phyloP scores from a whole-genome alignment of 2,113 vertebrate species.

The Aldabrachelys gigantea region DNA sequence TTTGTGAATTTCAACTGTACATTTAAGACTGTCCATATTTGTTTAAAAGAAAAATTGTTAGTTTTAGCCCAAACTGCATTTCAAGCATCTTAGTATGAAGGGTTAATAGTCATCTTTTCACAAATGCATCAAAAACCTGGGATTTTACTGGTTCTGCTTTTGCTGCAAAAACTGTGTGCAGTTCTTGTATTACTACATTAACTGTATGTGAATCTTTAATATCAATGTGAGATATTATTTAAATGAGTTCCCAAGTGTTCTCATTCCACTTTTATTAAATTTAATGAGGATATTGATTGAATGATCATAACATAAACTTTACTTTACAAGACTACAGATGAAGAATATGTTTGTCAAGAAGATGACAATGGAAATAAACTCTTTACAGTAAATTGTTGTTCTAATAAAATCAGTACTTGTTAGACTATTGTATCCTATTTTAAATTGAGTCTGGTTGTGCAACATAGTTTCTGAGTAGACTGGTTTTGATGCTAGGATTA shows the following conservation, averaged over 20 bases:
- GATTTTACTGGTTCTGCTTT: not conserved
- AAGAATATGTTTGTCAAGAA: conserved; percentile 5
- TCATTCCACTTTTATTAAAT: conserved; percentile 58
- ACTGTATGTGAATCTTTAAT: not conserved
- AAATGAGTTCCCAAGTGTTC: not conserved
- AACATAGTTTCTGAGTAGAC: not conserved
- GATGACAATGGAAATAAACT: not conserved
- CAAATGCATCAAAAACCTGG: fast-evolving
- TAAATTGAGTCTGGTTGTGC: not conserved
- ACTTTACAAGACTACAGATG: not conserved
- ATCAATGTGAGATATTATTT: conserved; percentile 26
- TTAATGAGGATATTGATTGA: conserved; percentile 25
- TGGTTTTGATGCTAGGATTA: not conserved
- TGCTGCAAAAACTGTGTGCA: not conserved
- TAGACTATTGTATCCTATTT: not conserved
- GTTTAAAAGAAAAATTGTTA: not conserved
- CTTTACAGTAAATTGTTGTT: not conserved
- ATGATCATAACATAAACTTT: conserved; percentile 22
- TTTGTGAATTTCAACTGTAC: not conserved
- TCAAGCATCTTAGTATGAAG: not conserved
- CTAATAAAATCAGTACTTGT: not conserved
- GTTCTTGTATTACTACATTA: not conserved
- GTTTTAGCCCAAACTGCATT: not conserved
- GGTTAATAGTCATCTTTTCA: not conserved
- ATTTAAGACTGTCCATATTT: not conserved